phyloP scores from a whole-genome alignment of 2,113 vertebrate species.

The Theropithecus gelada region DNA sequence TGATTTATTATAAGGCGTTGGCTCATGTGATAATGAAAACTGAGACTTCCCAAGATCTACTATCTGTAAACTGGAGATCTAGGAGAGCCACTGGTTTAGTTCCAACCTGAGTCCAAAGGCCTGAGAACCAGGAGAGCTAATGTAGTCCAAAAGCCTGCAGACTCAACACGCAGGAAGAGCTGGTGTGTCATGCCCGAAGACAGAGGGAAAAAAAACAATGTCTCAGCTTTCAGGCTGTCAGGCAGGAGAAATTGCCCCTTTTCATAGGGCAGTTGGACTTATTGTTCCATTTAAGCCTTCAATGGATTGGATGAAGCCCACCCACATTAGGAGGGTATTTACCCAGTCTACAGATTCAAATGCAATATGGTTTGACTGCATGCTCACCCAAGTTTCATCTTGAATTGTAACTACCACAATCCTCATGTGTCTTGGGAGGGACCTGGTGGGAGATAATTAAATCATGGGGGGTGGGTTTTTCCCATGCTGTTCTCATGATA shows the following conservation, averaged over 20 bases:
- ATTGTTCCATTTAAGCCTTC: background rate
- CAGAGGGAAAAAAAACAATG: background rate
- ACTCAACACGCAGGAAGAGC: background rate
- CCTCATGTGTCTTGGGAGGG: no score
- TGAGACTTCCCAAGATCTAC: background rate
- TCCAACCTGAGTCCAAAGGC: background rate
- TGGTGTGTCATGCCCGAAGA: background rate
- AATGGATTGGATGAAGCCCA: background rate
- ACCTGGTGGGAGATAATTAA: no score
- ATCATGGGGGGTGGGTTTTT: no score
- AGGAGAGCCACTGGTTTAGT: background rate
- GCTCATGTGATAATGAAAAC: background rate
- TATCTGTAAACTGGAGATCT: background rate
- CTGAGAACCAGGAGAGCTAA: background rate
- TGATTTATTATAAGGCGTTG: background rate
- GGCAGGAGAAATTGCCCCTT: background rate
- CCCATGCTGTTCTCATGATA: no score
- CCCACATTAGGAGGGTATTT: background rate
- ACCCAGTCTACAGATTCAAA: background rate
- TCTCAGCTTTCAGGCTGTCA: background rate
- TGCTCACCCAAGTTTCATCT: no score
- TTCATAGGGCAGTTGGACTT: background rate
- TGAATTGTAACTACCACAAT: no score
- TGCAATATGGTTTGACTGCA: background rate
- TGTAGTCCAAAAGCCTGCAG: background rate